Evolutionary conservation across 1,140 invertebrate genomes (phyloP).

Genomic region (Aphelenchoides fujianensis): DNA sequence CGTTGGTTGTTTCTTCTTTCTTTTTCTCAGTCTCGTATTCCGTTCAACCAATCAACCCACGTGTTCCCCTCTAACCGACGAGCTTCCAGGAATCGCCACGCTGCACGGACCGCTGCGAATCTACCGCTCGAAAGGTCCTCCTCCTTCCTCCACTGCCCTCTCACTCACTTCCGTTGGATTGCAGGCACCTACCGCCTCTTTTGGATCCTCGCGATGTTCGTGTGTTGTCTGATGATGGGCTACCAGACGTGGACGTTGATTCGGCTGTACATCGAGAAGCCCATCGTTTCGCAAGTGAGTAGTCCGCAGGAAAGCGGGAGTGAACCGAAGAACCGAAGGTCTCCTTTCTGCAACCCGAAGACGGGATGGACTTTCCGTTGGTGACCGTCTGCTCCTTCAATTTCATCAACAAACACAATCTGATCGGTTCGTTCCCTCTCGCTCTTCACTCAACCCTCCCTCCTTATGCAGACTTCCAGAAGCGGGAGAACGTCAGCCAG

Average conservation of each 20-base stretch:
- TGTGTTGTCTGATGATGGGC: conserved; percentile 42
- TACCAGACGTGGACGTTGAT: conserved; percentile 45
- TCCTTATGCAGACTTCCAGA: conserved; percentile 3
- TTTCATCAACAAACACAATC: conserved; percentile 29
- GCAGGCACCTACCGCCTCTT: conserved; percentile 35
- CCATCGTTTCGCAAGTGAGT: conserved; percentile 58
- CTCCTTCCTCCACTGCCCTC: too few relatives aligned
- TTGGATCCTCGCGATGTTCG: conserved; percentile 47
- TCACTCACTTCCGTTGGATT: too few relatives aligned
- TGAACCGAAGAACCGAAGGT: conserved; percentile 24
- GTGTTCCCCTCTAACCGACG: too few relatives aligned
- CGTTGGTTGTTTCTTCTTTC: conserved; percentile 39
- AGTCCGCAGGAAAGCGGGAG: too few relatives aligned
- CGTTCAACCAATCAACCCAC: not conserved
- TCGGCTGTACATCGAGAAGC: conserved; percentile 36
- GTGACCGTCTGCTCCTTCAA: conserved; percentile 59
- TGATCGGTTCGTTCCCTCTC: conserved; percentile 3
- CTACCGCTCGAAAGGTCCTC: too few relatives aligned
- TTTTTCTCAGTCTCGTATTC: not conserved
- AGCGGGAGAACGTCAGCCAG: not conserved
- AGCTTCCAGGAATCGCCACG: conserved; percentile 51
- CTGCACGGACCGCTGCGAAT: conserved; percentile 55
- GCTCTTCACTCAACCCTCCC: not conserved
- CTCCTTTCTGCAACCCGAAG: conserved; percentile 52
- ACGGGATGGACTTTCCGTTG: conserved; percentile 51